Evolutionary conservation across 2,888 invertebrate genomes (phyloP).

Genomic region (Ptilodon capucinus): DNA sequence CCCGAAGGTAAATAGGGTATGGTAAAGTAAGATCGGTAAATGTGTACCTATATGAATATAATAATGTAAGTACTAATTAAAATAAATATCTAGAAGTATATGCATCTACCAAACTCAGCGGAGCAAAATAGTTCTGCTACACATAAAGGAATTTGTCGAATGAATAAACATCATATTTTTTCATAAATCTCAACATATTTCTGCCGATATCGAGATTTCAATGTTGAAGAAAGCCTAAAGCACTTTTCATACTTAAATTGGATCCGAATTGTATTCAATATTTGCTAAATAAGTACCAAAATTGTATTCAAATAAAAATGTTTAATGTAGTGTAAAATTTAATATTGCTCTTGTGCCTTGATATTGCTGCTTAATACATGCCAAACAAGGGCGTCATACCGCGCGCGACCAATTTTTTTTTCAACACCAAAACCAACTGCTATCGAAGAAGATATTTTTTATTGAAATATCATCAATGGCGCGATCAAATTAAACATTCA

Average conservation of each 20-base stretch:
- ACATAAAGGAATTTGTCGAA: background rate
- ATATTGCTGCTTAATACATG: background rate
- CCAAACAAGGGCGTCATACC: no score
- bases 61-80: no score
- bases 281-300: conserved; percentile 1
- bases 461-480: no score
- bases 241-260: background rate
- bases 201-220: background rate
- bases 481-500: no score
- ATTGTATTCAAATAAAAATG: background rate
- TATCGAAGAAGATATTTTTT: no score
- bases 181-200: background rate
- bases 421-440: no score
- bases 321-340: conserved; percentile 3
- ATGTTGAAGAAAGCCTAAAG: background rate
- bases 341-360: background rate
- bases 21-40: no score
- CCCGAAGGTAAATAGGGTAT: no score
- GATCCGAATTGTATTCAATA: background rate
- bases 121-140: background rate
- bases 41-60: no score
- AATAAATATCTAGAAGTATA: no score
- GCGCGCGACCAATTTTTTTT: no score
- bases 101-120: background rate
- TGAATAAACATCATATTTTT: background rate